Base-by-base conservation (phyloP, 1,140 invertebrate genomes). In the Acromyrmex heyeri region DNA sequence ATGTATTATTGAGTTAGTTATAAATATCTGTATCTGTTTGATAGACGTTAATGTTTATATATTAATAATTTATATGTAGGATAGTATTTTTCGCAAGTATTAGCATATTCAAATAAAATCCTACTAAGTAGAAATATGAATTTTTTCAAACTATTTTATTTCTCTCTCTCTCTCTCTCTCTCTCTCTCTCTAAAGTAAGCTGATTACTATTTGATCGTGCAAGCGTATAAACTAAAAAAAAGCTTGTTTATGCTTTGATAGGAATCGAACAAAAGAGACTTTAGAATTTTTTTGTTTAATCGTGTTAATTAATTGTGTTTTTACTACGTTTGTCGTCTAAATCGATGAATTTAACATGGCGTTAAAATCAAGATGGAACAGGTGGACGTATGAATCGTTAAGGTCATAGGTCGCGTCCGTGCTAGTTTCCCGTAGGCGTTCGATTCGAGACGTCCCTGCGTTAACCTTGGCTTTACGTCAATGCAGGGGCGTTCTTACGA, bases 401-500 rank as follows among this genome's bases (percentile, higher is more conserved):
- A 81, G 79, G 78, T 75, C 86, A 86, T 87, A 69, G 85, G 85
- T 79, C 70, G 78, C 73, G 61, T 55, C 55, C 78, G 86, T 86
- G 67, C 77, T 67, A 86, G 53, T 87, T 85, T 55, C 77, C 70
- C 77, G 88, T 88, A 81, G 86, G 88, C 72, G 85, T 89, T 88
- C 87, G 89, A 88, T 90, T 85, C 91, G 87, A 73, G 86, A 87
- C 88, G 88, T 87, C 53, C 78, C 83, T 85, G 86, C 70, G 86
- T 86, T 88, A 90, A 91, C 83, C 86, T 91, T 91, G 91, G 73
- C 62, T 88, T 86, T 91, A 89, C 88, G 91, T 89, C 87, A 91
- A 89, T 91, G 91, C 88, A 91, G 90, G 67, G 90, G 86, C 83
- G 88, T 85, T 83, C 78, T 79, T 87, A 85, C 72, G 69, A 50